Evolutionary conservation across 2,888 invertebrate species (phyloP).

Genomic region (Heliconius sara): DNA sequence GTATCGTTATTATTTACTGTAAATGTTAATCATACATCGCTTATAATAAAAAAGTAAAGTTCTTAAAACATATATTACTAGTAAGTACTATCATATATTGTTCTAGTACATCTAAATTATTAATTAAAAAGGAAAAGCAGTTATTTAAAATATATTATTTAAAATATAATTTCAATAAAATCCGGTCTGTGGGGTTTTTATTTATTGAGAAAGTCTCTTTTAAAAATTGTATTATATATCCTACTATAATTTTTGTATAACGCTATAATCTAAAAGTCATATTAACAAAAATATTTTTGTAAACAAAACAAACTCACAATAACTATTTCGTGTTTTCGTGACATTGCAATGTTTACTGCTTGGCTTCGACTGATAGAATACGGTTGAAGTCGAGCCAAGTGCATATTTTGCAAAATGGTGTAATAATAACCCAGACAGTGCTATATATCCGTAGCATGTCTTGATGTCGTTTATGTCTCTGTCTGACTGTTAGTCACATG

Average conservation of each 20-base stretch:
- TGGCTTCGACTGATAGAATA: conserved; percentile 63
- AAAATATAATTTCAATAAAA: too few species aligned
- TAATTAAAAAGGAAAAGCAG: too few species aligned
- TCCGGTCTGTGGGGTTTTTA: too few species aligned
- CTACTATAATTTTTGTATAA: not conserved
- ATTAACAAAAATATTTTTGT: not conserved
- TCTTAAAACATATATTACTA: too few species aligned
- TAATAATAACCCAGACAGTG: conserved; percentile 71
- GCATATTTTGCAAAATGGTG: conserved; percentile 75
- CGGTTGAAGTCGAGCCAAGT: conserved; percentile 76
- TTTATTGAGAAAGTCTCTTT: not conserved
- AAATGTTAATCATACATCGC: too few species aligned
- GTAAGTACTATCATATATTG: too few species aligned
- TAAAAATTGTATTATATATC: not conserved
- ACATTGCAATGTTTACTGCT: conserved; percentile 51
- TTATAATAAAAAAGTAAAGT: too few species aligned
- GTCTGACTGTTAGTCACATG: conserved; percentile 45
- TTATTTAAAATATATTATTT: too few species aligned
- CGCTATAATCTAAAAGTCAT: not conserved
- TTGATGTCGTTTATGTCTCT: conserved; percentile 44
- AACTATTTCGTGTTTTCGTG: conserved; percentile 11
- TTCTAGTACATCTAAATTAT: too few species aligned
- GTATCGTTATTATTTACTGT: too few species aligned
- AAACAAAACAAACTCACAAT: conserved; percentile 1
- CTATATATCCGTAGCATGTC: conserved; percentile 54